phyloP scores from a whole-genome alignment of 2,113 vertebrate genomes.

The Sterna hirundo region DNA sequence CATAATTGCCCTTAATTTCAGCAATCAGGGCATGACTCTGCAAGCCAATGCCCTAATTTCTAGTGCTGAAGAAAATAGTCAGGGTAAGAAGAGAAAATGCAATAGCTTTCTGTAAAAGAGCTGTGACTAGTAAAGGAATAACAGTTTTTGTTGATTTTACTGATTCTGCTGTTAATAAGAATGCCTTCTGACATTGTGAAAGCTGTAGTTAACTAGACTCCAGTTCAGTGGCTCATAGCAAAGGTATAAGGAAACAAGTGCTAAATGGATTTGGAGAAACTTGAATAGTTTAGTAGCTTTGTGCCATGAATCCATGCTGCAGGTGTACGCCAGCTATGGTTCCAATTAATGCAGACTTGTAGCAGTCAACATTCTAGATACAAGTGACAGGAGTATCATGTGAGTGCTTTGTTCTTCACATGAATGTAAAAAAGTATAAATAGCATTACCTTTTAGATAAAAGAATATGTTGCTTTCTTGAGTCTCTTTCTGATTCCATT shows the following conservation, averaged over 20 bases:
- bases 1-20: slow-evolving; percentile 27
- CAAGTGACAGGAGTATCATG: not conserved
- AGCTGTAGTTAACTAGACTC: not conserved
- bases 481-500: not conserved
- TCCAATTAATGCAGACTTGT: not conserved
- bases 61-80: not conserved
- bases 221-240: not conserved
- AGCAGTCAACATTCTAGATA: not conserved
- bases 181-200: not conserved
- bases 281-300: not conserved
- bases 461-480: not conserved
- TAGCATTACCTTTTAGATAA: not conserved
- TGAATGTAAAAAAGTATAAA: not conserved
- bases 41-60: not conserved
- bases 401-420: not conserved
- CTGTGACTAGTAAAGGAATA: not conserved
- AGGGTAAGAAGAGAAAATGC: not conserved
- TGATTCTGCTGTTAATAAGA: not conserved
- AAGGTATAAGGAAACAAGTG: not conserved
- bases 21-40: not conserved
- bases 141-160: not conserved
- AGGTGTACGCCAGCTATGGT: not conserved
- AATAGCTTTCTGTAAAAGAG: not conserved
- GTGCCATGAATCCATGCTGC: not conserved
- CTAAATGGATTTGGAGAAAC: not conserved